Conservation (phyloP, 2,113 vertebrate species). For the Tetraodon nigroviridis region DNA sequence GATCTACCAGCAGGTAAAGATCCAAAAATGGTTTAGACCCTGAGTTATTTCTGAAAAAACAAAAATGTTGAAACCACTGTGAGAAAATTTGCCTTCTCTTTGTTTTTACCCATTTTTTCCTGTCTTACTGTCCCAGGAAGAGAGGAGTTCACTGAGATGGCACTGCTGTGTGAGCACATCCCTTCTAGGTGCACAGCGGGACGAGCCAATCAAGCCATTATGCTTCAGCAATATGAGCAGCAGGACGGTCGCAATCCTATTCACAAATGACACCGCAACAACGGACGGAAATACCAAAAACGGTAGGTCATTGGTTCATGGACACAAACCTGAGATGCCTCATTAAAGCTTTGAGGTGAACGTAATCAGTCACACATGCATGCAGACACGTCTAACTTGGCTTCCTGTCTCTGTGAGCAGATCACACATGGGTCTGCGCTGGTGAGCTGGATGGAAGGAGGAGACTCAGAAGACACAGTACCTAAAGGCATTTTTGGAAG, state of each 20-base stretch:
- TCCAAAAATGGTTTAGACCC: too few relatives aligned
- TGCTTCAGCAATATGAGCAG: conserved; percentile 58
- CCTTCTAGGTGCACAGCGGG: conserved; percentile 46
- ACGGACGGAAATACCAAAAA: conserved; percentile 56
- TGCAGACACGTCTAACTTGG: too few relatives aligned
- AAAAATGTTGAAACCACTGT: not conserved
- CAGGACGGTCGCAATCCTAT: conserved; percentile 26
- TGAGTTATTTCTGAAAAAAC: not conserved
- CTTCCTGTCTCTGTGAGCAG: conserved; percentile 13
- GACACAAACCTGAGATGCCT: not conserved
- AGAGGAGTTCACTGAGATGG: conserved; percentile 57
- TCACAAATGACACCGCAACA: conserved; percentile 41
- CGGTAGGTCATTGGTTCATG: conserved; percentile 35
- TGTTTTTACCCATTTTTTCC: conserved; percentile 3
- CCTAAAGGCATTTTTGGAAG: conserved; percentile 23
- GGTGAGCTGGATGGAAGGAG: conserved; percentile 12
- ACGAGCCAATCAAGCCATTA: conserved; percentile 45
- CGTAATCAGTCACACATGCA: not conserved
- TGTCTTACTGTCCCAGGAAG: conserved; percentile 31
- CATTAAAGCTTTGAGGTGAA: not conserved
- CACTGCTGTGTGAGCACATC: conserved; percentile 52
- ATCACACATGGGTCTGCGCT: conserved; percentile 32
- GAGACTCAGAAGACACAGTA: not conserved
- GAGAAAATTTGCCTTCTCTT: not conserved
- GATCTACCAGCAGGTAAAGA: conserved; percentile 45